Evolutionary conservation across 2,797 vertebrate genomes (phyloP).

Genomic region (Merluccius polli): DNA sequence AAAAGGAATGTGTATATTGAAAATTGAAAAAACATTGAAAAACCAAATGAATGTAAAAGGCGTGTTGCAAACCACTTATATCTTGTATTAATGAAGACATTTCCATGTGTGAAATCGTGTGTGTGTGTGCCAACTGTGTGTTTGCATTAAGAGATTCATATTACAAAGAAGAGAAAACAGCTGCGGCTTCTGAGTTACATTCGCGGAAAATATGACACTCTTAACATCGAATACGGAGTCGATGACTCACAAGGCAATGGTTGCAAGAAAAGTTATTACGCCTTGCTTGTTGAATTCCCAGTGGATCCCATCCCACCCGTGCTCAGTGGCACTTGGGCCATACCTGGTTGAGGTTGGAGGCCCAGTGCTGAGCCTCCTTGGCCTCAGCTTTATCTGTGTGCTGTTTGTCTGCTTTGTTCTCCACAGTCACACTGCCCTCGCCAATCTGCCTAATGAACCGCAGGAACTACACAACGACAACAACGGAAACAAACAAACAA

Average conservation of each 20-base stretch:
- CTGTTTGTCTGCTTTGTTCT: slow-evolving; percentile 89
- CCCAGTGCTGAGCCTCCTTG: slow-evolving; percentile 96
- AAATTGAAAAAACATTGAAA: slow-evolving; percentile 8
- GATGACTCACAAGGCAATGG: slow-evolving; percentile 50
- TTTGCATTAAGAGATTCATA: slow-evolving; percentile 45
- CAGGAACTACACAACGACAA: slow-evolving; percentile 90
- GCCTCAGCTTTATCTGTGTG: slow-evolving; percentile 86
- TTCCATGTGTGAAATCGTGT: slow-evolving; percentile 41
- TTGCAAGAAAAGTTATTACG: slow-evolving; percentile 37
- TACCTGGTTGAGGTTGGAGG: slow-evolving; percentile 99
- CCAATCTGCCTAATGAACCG: slow-evolving; percentile 99
- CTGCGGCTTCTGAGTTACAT: slow-evolving; percentile 54
- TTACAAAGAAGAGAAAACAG: slow-evolving; percentile 42
- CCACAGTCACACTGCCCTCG: slow-evolving; percentile 98
- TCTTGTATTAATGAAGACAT: slow-evolving; percentile 34
- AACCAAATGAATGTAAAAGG: slow-evolving; percentile 5
- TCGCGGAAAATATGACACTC: slow-evolving; percentile 59
- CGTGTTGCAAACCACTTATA: slow-evolving; percentile 16
- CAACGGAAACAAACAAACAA: slow-evolving; percentile 50
- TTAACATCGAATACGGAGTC: slow-evolving; percentile 39
- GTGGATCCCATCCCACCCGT: slow-evolving; percentile 39
- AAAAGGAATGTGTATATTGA: not conserved
- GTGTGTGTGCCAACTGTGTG: slow-evolving; percentile 11
- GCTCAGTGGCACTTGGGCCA: slow-evolving; percentile 57
- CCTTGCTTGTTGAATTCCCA: slow-evolving; percentile 31